Base-by-base conservation (phyloP, 1,140 invertebrate species). In the Episyrphus balteatus region DNA sequence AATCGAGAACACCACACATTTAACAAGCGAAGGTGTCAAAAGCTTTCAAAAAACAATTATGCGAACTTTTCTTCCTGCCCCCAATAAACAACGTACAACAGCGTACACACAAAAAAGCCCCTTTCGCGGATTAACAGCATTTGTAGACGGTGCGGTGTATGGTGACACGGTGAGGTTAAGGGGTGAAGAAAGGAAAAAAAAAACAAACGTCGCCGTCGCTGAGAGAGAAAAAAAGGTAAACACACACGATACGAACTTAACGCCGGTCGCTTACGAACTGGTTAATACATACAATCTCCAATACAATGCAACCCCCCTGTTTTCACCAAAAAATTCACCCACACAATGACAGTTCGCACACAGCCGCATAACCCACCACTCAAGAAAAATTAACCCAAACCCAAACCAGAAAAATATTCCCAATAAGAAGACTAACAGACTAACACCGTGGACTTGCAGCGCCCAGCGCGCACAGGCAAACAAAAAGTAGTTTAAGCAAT, bases 211-310 rank as follows among this genome's bases (percentile, higher is more conserved):
- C 40, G 55, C 48, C 45, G 48, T 55, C 47, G 47, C 52, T 19
- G 21, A 26, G 3, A 26, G 21, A 26, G 21, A 26, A 26, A 26
- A n/a, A 26, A 26, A 26, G 21, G 21, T 26, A 26, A 26, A 26
- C 21, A 26, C 21, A 26, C 38, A 39, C 55, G 61, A 64, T 55
- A 66, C 59, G 60, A 62, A 62, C 58, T 61, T 52, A 54, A 62
- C 61, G 64, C 64, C 63, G 63, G 63, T 66, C 63, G 63, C 53
- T 57, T 66, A 50, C 57, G 58, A 63, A 66, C 64, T 66, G 63
- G 61, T 58, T 61, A 59, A 60, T 52, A 55, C 54, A 59, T 53
- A 54, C 46, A 52, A 50, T 53, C 34, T 52, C 34, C 46, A 48
- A 43, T 42, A 50, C 54, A 53, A 52, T 51, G 58, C 58, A 61